A percentile compares a stretch with the other conserved stretches of the same genome.
phyloP scores from a whole-genome alignment of 2,113 vertebrate species.

The Phoenicopterus ruber region DNA sequence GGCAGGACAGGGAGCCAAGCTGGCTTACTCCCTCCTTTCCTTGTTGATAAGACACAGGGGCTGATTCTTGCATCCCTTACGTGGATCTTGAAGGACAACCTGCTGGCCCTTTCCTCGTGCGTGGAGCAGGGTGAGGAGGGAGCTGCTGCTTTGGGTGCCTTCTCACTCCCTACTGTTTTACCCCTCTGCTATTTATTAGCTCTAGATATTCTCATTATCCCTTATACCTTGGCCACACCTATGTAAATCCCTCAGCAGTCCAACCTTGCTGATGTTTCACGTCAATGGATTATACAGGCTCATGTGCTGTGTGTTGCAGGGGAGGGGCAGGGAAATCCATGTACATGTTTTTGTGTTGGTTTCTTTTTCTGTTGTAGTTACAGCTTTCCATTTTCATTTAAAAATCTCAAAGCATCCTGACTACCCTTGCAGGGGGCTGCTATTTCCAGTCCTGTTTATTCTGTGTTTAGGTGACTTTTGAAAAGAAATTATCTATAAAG shows the following conservation, averaged over 20 bases:
- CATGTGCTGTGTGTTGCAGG: background rate
- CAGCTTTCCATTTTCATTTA: background rate
- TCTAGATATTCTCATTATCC: background rate
- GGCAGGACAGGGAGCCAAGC: background rate
- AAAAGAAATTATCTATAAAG: background rate
- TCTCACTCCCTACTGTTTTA: background rate
- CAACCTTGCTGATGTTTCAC: background rate
- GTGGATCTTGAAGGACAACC: background rate
- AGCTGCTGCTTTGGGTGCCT: background rate
- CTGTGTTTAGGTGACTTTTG: background rate
- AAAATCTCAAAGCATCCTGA: background rate
- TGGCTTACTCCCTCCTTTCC: background rate
- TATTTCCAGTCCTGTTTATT: background rate
- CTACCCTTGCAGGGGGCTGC: background rate
- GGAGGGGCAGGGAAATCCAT: background rate
- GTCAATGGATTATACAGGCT: background rate
- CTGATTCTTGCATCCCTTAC: background rate
- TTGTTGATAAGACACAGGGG: fast-evolving
- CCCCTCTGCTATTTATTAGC: background rate
- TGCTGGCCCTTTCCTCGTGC: fast-evolving
- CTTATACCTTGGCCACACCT: background rate
- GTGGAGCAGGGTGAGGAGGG: background rate
- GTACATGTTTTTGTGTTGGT: fast-evolving
- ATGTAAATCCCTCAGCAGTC: background rate
- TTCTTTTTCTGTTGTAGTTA: background rate